Base-by-base conservation (phyloP, 2,888 invertebrate species). In the Drosophila longiperda region DNA sequence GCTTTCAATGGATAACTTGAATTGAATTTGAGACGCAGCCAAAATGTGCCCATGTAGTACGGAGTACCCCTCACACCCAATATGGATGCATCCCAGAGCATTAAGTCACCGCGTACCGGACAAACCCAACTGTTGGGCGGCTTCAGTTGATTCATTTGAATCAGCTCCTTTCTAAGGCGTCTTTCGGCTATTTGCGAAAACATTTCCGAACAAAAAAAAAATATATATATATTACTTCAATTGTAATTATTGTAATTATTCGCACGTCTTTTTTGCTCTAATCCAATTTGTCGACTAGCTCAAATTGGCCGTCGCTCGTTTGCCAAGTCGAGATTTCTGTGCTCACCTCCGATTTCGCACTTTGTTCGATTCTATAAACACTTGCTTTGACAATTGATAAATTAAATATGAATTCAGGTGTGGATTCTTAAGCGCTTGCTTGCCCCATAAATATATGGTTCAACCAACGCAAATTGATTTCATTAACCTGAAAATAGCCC, bases 1-100 rank as follows among this genome's bases (percentile, higher is more conserved):
- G 70, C 45, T 6, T 36, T 9, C n/a, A 49, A 45, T 17, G 77
- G 77, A 58, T 78, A 78, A 9, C 40, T 54, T 0, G 9, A 5
- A 4, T 2, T 34, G 1, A 78, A 79, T 20, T 74, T 36, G 0
- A 78, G 11, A 0, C 33, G 17, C 17, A 78, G 17, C 36, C 12
- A 15, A 23, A 78, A 78, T 0, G 64, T 48, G 26, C 77, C 77
- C 33, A 40, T 15, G 54, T 48, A 61, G 26, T 78, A 78, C 29
- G 77, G 74, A 32, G 77, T 66, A 5, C 57, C 42, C 0, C 15
- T 2, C 1, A 29, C 42, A 0, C 78, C 74, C 45, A 32, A 7
- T 3, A 78, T 50, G 6, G 50, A 48, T 0, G 74, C 77, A 36
- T 69, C 49, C 77, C 77, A 78, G 0, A n/a, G 11, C 69, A 78